Evolutionary conservation across 2,888 invertebrate genomes (phyloP).

Genomic region (Dendrolimus pini): DNA sequence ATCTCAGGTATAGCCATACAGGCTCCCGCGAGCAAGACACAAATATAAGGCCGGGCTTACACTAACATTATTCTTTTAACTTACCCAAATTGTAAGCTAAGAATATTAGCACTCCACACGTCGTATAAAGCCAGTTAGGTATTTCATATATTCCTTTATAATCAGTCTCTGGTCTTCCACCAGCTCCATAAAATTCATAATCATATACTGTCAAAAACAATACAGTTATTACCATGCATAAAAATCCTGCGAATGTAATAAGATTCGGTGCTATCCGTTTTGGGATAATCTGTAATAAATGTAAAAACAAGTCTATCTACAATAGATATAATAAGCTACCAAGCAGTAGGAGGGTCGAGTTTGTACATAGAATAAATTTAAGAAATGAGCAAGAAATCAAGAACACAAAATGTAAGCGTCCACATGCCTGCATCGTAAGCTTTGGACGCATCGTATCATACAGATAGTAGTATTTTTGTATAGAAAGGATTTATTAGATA

Average conservation of each 20-base stretch:
- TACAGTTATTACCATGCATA: constrained; percentile 90
- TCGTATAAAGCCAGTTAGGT: constrained; percentile 90
- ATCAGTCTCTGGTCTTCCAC: constrained; percentile 25
- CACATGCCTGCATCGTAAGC: too few relatives aligned
- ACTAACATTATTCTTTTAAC: constrained; percentile 14
- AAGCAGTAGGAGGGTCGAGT: too few relatives aligned
- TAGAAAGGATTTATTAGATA: too few relatives aligned
- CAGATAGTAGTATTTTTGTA: too few relatives aligned
- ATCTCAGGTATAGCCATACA: too few relatives aligned
- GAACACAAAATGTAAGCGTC: too few relatives aligned
- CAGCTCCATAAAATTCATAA: constrained; percentile 81
- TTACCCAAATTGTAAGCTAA: constrained; percentile 96
- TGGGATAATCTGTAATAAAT: constrained; percentile 85
- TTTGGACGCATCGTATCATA: too few relatives aligned
- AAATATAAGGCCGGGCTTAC: too few relatives aligned
- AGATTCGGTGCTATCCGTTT: constrained; percentile 97
- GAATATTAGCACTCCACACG: constrained; percentile 90
- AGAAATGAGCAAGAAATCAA: too few relatives aligned
- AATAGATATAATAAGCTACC: neutral
- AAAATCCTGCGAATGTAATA: constrained; percentile 95
- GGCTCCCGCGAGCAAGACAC: too few relatives aligned
- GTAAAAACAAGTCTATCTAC: neutral
- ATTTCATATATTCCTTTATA: constrained; percentile 57
- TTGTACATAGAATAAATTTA: too few relatives aligned
- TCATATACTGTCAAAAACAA: constrained; percentile 88